Evolutionary conservation across 2,888 invertebrate species (phyloP).

Genomic region (Tenthredo notha): DNA sequence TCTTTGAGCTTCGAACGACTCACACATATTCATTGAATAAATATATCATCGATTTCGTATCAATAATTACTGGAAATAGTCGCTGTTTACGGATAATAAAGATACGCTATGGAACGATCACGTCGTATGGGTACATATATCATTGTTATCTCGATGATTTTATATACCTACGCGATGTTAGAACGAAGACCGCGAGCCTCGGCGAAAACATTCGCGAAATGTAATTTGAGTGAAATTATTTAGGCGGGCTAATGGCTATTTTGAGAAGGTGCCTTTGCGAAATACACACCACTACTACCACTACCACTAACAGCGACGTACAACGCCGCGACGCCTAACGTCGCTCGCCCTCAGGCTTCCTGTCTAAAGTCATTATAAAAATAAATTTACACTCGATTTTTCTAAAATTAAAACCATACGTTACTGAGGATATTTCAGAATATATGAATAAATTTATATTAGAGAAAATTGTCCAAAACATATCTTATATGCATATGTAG

Average conservation of each 20-base stretch:
- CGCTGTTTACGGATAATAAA: slow-evolving; percentile 3
- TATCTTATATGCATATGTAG: neutral
- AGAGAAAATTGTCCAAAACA: neutral
- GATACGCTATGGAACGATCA: neutral
- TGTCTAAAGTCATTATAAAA: slow-evolving; percentile 69
- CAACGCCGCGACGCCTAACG: slow-evolving; percentile 64
- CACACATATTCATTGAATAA: neutral
- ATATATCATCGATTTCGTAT: neutral
- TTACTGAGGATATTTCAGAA: neutral
- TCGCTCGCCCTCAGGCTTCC: slow-evolving; percentile 59
- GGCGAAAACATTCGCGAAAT: slow-evolving; percentile 60
- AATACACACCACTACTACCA: slow-evolving; percentile 63
- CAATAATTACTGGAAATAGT: slow-evolving; percentile 8
- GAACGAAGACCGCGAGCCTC: slow-evolving; percentile 53
- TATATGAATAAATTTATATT: neutral
- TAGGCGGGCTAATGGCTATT: slow-evolving; percentile 79
- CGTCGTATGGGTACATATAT: neutral
- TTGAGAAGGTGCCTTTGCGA: slow-evolving; percentile 79
- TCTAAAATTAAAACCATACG: slow-evolving; percentile 39
- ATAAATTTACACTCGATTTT: slow-evolving; percentile 67
- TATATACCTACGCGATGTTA: slow-evolving; percentile 23
- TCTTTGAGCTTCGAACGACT: neutral
- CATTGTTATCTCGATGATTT: neutral
- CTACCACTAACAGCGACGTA: slow-evolving; percentile 62
- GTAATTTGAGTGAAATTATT: slow-evolving; percentile 78